These are phyloP conservation scores for Polypedilum vanderplanki DNA, from an alignment of 1,140 invertebrate species.

Conservation along the genomic window DNA sequence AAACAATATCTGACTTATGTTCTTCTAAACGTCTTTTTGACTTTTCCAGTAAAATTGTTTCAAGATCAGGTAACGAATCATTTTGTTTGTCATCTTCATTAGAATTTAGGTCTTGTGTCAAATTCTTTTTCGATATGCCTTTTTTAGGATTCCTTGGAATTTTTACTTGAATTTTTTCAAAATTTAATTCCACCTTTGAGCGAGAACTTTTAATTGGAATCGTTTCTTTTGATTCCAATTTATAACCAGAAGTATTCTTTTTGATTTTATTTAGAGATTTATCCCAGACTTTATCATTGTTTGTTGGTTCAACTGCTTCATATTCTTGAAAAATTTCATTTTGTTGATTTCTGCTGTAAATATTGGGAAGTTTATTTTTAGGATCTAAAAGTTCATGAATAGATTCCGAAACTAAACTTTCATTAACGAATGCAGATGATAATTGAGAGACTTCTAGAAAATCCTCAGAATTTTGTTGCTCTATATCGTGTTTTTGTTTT, in stretches of 20 bases:
- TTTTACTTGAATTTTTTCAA: slow-evolving; percentile 55
- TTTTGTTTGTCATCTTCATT: not conserved
- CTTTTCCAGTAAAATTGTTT: slow-evolving; percentile 41
- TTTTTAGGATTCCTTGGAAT: slow-evolving; percentile 69
- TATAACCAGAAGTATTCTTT: slow-evolving; percentile 33
- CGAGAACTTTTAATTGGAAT: slow-evolving; percentile 46
- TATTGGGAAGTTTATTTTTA: slow-evolving; percentile 28
- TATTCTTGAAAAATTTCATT: slow-evolving; percentile 38
- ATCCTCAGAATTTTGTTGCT: slow-evolving; percentile 34
- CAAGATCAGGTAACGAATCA: slow-evolving; percentile 38
- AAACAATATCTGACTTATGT: slow-evolving; percentile 31
- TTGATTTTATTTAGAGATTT: slow-evolving; percentile 48
- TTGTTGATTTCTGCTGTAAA: slow-evolving; percentile 31
- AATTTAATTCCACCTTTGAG: slow-evolving; percentile 46
- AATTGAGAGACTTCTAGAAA: slow-evolving; percentile 42
- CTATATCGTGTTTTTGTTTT: slow-evolving; percentile 31
- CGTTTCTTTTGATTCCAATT: slow-evolving; percentile 36
- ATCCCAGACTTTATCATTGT: slow-evolving; percentile 51
- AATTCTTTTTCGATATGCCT: slow-evolving; percentile 45
- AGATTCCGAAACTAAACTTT: not conserved
- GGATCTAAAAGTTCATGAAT: slow-evolving; percentile 25
- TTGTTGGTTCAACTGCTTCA: slow-evolving; percentile 36
- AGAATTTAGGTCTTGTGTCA: slow-evolving; percentile 32
- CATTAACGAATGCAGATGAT: not conserved
- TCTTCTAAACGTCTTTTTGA: slow-evolving; percentile 35